Conservation (phyloP, 2,113 vertebrate genomes). For the Carassius carassius region DNA sequence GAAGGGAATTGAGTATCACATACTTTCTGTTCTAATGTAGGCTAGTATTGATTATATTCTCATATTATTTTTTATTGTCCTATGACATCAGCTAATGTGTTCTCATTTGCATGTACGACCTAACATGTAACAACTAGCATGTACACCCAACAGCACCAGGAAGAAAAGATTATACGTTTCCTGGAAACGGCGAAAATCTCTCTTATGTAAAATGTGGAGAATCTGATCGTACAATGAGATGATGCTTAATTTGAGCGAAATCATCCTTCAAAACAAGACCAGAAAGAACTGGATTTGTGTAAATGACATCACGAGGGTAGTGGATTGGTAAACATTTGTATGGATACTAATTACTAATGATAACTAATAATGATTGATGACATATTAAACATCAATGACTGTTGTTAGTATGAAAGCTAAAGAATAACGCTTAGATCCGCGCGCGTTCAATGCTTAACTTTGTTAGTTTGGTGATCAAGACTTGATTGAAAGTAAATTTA, state of each 20-base stretch:
- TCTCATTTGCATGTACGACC: not conserved
- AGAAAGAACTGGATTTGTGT: not conserved
- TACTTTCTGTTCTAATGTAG: constrained; percentile 11
- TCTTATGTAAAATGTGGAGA: constrained; percentile 25
- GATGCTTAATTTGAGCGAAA: constrained; percentile 6
- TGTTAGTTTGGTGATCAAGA: not conserved
- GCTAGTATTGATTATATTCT: constrained; percentile 30
- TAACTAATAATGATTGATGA: not conserved
- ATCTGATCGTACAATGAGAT: constrained; percentile 20
- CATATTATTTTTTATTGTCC: constrained; percentile 1
- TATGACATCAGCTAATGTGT: not conserved
- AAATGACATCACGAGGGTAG: not conserved
- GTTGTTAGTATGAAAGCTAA: not conserved
- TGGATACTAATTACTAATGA: not conserved
- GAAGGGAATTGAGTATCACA: not conserved
- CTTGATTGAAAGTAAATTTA: not conserved
- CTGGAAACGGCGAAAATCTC: constrained; percentile 17
- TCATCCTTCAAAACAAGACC: not conserved
- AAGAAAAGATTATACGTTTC: constrained; percentile 18
- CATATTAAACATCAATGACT: not conserved
- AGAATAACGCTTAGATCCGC: not conserved
- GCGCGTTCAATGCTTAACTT: not conserved
- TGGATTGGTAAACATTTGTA: not conserved
- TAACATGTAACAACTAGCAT: not conserved
- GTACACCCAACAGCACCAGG: not conserved